Base-by-base conservation (phyloP, 2,888 invertebrate genomes). In the Anthophora plumipes region DNA sequence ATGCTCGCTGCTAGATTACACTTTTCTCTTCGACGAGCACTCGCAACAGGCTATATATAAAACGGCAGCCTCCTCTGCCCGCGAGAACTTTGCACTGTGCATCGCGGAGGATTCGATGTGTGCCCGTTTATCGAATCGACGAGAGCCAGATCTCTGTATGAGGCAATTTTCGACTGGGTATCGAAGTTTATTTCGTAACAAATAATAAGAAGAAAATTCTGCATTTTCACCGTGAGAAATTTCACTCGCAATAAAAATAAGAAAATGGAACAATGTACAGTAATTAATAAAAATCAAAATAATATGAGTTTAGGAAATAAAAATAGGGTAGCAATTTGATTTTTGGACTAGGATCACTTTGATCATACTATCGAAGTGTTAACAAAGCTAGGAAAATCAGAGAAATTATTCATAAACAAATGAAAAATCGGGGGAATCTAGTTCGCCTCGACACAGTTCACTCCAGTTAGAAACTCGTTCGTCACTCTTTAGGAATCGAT, bases 361-460 rank as follows among this genome's bases (percentile, higher is more conserved):
- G 37, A 39, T 39, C 0, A 12, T 0, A 1, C n/a, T 48, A 17
- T 48, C 48, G n/a, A n/a, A n/a, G n/a, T n/a, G n/a, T n/a, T n/a
- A n/a, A n/a, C n/a, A n/a, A n/a, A n/a, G n/a, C n/a, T n/a, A n/a
- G n/a, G n/a, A n/a, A n/a, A 41, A 60, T n/a, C 37, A 17, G 37
- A 41, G 70, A 76, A 76, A 55, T n/a, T 61, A 31, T 71, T 22
- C 25, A 54, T 39, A 55, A 63, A 37, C 6, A 11, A 37, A n/a
- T 72, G 64, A 76, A 80, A 69, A 74, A 61, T 61, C 9, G n/a
- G 0, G 9, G 72, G 80, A 75, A 80, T 80, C 80, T 67, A 64
- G 85, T 73, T 86, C 73, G 67, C 87, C 87, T 82, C 70, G 79
- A 78, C 79, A 79, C 76, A 59, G 77, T 79, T 83, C 73, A 70